Conservation (phyloP, 2,888 invertebrate species). For the Ochlodes sylvanus region DNA sequence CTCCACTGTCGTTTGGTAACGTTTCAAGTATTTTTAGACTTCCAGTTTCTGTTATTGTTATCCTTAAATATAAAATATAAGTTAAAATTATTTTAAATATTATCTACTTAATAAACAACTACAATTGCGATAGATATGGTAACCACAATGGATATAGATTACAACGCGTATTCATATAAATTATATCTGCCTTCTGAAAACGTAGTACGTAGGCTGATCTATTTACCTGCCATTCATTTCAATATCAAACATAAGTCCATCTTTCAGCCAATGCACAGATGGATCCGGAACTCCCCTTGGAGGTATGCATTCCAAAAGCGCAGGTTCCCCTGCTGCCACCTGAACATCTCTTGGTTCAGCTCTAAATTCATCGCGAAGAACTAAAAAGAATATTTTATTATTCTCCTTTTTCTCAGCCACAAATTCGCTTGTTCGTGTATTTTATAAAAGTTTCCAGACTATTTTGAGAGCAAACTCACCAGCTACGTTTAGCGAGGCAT, state of each 20-base stretch:
- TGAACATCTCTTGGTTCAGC: constrained; percentile 95
- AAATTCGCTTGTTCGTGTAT: not conserved
- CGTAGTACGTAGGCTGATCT: not conserved
- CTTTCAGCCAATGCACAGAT: constrained; percentile 95
- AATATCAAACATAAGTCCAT: constrained; percentile 86
- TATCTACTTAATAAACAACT: no score
- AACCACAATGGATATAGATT: no score
- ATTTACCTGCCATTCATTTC: constrained; percentile 87
- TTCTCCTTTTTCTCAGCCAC: not conserved
- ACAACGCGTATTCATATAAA: no score
- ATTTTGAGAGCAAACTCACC: constrained; percentile 83
- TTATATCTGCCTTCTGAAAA: no score
- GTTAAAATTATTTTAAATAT: not conserved
- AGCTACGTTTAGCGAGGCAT: constrained; percentile 97
- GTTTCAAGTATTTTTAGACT: constrained; percentile 96
- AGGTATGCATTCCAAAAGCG: constrained; percentile 95
- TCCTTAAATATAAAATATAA: constrained; percentile 70
- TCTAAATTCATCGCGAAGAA: constrained; percentile 97
- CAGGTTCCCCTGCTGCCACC: constrained; percentile 97
- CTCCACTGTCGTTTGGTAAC: constrained; percentile 94
- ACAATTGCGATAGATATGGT: no score
- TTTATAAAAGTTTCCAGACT: constrained; percentile 11
- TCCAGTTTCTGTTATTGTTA: constrained; percentile 94
- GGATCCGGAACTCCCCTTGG: constrained; percentile 98
- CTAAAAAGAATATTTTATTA: constrained; percentile 79